Evolutionary conservation across 2,113 vertebrate species (phyloP), one percentile per base, ranked within the genome.

Genomic region (Epinephelus cyanopodus): DNA sequence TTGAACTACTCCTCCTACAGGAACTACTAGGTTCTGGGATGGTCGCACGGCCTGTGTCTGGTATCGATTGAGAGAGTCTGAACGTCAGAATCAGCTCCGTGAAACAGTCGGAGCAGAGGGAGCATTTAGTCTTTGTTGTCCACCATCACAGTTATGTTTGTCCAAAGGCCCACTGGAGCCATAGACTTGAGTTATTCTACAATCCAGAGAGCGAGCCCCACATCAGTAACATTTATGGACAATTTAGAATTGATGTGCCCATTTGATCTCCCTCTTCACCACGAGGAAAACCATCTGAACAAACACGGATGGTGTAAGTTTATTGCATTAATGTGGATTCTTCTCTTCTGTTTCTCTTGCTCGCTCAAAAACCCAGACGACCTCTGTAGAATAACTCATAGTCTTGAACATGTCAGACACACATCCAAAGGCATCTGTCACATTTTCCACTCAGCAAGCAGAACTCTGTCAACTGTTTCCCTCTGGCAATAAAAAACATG

Each of bases 221-320:
- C 94, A 95, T 94, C 90, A 91, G 92, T 94, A 93, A 95, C 90
- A 65, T 94, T 92, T 91, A 95, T 86, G 93, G 88, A 89, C 90
- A 81, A 92, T 95, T 94, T 91, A 91, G 82, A 88, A 94, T 82
- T 83, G 92, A 94, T 92, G 92, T 90, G 90, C 78, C 90, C 89
- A 90, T 94, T 93, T 94, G 93, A 94, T 94, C 92, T 93, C 90
- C 33, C 87, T 82, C 87, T 70, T 82, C 72, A 64, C 85, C 83
- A 15, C 73, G 77, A 93, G 91, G 85, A 90, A 94, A 95, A 92
- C 92, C 95, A 95, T 94, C 94, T 95, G 95, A 94, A 92, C 90
- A 95, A 95, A 95, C 93, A 95, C 39, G 86, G 81, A 70, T 48
- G 83, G 90, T 90, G 90, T 91, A 85, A 85, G 85, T 91, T 93